Conservation (phyloP, 2,888 invertebrate genomes). For the Eupeodes latifasciatus region DNA sequence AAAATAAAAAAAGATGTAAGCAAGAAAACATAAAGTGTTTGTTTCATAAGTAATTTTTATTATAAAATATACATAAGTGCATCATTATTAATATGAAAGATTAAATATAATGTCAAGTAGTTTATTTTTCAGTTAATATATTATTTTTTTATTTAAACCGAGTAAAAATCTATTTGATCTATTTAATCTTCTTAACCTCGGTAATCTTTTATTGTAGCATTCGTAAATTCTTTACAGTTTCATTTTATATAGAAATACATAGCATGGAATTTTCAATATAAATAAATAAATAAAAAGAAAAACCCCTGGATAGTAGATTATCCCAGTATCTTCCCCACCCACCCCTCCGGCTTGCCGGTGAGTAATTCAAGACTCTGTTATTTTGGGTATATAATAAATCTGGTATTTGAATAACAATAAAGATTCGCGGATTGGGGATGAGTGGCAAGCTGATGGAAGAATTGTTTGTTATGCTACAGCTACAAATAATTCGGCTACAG, state of each 20-base stretch:
- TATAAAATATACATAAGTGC: not conserved
- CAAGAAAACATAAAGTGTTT: not conserved
- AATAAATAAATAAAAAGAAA: conserved; percentile 11
- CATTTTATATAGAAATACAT: not conserved
- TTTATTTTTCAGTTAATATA: not conserved
- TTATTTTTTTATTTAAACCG: not conserved
- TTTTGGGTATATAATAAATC: conserved; percentile 25
- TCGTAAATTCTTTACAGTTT: not conserved
- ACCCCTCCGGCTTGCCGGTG: not conserved
- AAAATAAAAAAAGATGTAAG: not conserved
- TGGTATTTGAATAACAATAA: conserved; percentile 40
- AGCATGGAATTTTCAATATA: conserved; percentile 29
- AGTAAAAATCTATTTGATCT: conserved; percentile 31
- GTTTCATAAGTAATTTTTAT: not conserved
- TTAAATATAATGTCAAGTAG: conserved; percentile 1
- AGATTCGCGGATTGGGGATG: conserved; percentile 30
- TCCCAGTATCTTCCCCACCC: not conserved
- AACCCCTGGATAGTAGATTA: conserved; percentile 33
- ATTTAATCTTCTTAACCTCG: conserved; percentile 35
- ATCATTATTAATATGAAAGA: not conserved
- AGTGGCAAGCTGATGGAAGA: conserved; percentile 16
- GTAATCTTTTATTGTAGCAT: conserved; percentile 29
- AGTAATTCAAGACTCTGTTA: conserved; percentile 8
- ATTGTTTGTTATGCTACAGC: not conserved
- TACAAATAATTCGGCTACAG: conserved; percentile 5